Evolutionary conservation across 2,113 vertebrate genomes (phyloP), one percentile per base, ranked within the genome.

Genomic region (Synchiropus splendidus): DNA sequence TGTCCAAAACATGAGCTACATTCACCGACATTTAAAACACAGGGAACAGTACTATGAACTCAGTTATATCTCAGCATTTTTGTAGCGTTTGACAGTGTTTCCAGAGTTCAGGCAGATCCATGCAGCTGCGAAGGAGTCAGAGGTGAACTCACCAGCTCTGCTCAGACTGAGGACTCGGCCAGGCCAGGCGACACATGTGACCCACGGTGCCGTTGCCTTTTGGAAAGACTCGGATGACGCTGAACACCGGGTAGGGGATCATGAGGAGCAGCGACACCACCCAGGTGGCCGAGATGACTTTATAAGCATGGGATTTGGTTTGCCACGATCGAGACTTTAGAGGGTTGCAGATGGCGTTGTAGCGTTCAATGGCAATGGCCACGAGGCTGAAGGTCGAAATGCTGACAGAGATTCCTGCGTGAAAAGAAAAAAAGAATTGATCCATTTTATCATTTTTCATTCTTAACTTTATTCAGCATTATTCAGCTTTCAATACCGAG

Each of bases 381-480:
- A 95, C 90, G n/a, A 97, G 85, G 75, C 89, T 95, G 67, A 97
- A 90, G 54, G 92, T 97, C 73, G 94, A 98, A 58, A 97, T 94
- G 18, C 91, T 92, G 43, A 98, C 92, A 0, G 94, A 94, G 46
- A 96, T 83, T 3, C 91, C 94, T 97, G 77, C 5, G 31, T 58
- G 42, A 31, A 8, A 32, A 16, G 27, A 37, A 18, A 35, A 0
- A 39, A 12, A 17, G 42, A 12, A 3, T 16, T n/a, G 6, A 36
- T 12, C 13, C 30, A 13, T 10, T 41, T 30, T 5, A 27, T n/a
- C n/a, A n/a, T n/a, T n/a, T n/a, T n/a, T n/a, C n/a, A n/a, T n/a
- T n/a, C n/a, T n/a, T n/a, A n/a, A n/a, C n/a, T n/a, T n/a, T n/a
- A n/a, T n/a, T n/a, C n/a, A n/a, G n/a, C n/a, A n/a, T n/a, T n/a